phyloP scores from a whole-genome alignment of 1,140 invertebrate genomes.

The Helicoverpa zea region DNA sequence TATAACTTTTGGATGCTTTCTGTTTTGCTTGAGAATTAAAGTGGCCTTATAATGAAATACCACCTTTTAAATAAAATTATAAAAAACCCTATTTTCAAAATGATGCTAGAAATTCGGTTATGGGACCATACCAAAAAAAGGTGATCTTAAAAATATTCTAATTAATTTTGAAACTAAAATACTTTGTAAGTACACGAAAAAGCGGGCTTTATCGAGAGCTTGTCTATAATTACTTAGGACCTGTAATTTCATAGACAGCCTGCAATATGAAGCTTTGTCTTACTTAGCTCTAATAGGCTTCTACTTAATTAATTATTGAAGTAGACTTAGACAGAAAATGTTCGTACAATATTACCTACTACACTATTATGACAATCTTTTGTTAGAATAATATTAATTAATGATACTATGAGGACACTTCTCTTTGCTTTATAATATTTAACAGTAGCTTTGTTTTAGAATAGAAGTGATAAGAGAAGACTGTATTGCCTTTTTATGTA shows the following conservation, averaged over 20 bases:
- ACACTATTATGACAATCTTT: not conserved
- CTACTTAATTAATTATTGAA: slow-evolving; percentile 11
- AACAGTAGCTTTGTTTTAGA: not conserved
- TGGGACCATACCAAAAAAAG: no score
- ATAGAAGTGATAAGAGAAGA: not conserved
- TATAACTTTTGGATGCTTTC: not conserved
- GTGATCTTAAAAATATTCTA: no score
- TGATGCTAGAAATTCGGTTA: no score
- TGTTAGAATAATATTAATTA: slow-evolving; percentile 5
- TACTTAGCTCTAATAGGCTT: slow-evolving; percentile 14
- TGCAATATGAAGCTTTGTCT: not conserved
- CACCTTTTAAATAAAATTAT: no score
- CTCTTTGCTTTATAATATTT: no score
- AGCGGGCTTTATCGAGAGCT: not conserved
- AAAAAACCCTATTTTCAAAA: no score
- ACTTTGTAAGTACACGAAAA: not conserved
- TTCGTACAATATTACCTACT: not conserved
- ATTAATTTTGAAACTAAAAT: no score
- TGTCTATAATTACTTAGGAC: not conserved
- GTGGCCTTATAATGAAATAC: not conserved
- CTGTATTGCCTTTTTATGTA: not conserved
- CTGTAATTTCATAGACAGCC: not conserved
- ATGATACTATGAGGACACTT: not conserved
- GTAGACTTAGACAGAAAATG: slow-evolving; percentile 17
- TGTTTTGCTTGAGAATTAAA: not conserved